These are phyloP conservation scores for Gadopsis marmoratus DNA, from an alignment of 2,797 vertebrate species.

Conservation along the genomic window DNA sequence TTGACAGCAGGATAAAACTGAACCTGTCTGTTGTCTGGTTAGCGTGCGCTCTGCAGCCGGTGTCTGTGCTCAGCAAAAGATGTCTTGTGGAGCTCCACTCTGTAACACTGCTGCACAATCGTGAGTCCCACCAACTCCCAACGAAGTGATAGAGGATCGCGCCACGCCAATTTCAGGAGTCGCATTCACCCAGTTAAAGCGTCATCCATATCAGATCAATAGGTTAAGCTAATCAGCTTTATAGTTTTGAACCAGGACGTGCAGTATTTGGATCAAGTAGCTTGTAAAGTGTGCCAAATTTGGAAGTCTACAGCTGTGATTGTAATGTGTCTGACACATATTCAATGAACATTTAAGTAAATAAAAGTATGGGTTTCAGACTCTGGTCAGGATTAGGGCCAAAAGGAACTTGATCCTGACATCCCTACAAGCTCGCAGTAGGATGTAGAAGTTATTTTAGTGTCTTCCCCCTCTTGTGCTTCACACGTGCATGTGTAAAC, in stretches of 20 bases:
- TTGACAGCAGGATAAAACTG: neutral
- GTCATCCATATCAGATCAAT: neutral
- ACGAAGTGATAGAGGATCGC: neutral
- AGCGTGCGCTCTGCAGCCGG: neutral
- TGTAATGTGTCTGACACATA: neutral
- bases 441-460: conserved; percentile 8
- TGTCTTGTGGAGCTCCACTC: neutral
- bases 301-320: neutral
- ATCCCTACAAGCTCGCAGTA: neutral
- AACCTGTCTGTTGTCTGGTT: neutral
- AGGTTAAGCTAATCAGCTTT: neutral
- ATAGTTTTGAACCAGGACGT: neutral
- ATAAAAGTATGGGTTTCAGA: neutral
- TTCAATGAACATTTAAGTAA: neutral
- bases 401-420: neutral
- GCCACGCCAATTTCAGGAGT: neutral
- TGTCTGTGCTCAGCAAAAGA: neutral
- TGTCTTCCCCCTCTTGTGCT: neutral
- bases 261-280: neutral
- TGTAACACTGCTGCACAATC: neutral
- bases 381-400: neutral
- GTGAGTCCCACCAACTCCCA: neutral
- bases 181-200: neutral
- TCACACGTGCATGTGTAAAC: conserved; percentile 41
- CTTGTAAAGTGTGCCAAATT: neutral